Evolutionary conservation across 2,888 invertebrate species (phyloP), one percentile per base, ranked within the genome.

Genomic region (Panopea generosa): DNA sequence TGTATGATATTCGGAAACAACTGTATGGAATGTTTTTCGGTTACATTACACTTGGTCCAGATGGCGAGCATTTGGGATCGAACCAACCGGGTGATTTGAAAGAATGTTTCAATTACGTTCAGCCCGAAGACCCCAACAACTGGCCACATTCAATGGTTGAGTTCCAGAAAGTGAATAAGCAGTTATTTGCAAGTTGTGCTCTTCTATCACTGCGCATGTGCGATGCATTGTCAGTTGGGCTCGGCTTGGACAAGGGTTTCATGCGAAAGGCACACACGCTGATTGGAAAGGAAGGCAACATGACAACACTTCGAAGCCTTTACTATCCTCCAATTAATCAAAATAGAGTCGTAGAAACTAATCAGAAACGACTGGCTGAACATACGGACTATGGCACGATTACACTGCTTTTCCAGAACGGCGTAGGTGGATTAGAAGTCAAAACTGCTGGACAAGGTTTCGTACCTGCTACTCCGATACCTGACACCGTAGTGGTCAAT

Each of bases 401-500:
- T n/a, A 84, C 86, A 0, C 60, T 86, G 7, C 59, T 84, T n/a
- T 82, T 86, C 55, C 86, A 86, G 53, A 84, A 85, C 43, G 70
- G 77, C 33, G 47, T 76, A 22, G 86, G 84, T 0, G 84, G 86
- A 1, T 62, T 84, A 18, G 81, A 84, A 38, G 83, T 79, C 81
- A 95, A 96, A 16, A 94, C n/a, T 96, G 2, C 96, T 0, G 93
- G 95, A 16, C 95, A 95, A 40, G 94, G 95, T 83, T 96, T 96
- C 96, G 94, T 95, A 85, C 94, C 95, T 45, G 96, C 96, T 2
- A 95, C 95, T 0, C 96, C 96, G 87, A 94, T 96, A 57, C 95
- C 95, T 0, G 96, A 95, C 43, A 95, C 96, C 33, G 95, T 96
- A 84, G 93, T 96, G 55, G 94, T 96, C 29, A 96, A 96, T 89